phyloP scores from a whole-genome alignment of 1,140 invertebrate genomes.

The Marisa cornuarietis region DNA sequence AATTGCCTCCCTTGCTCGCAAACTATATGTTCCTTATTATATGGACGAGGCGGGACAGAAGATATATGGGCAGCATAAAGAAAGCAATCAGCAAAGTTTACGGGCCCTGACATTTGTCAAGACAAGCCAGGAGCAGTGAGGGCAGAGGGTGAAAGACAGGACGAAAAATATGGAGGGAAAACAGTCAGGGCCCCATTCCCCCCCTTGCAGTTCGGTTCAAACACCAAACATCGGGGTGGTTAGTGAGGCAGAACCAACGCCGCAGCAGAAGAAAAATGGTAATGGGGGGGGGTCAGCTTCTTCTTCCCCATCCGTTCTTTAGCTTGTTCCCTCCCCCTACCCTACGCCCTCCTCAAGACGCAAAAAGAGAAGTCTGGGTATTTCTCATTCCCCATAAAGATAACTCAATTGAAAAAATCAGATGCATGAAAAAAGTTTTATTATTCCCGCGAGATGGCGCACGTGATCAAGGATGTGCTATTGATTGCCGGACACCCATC shows the following conservation, averaged over 20 bases:
- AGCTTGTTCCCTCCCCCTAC: too few species aligned
- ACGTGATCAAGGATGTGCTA: conserved; percentile 22
- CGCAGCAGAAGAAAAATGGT: too few species aligned
- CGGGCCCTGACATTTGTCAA: conserved; percentile 23
- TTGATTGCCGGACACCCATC: conserved; percentile 27
- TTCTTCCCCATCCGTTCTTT: too few species aligned
- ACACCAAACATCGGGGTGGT: too few species aligned
- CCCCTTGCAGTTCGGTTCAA: too few species aligned
- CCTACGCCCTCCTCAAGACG: neutral
- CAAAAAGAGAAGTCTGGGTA: conserved; percentile 20
- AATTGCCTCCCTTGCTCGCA: conserved; percentile 22
- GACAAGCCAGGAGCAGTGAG: neutral
- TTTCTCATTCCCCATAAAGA: conserved; percentile 27
- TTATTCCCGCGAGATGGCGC: conserved; percentile 24
- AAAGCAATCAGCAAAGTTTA: conserved; percentile 29
- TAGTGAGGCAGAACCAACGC: too few species aligned
- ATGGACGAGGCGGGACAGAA: conserved; percentile 19
- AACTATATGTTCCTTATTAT: conserved; percentile 34
- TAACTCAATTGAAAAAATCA: conserved; percentile 29
- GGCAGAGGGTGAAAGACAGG: too few species aligned
- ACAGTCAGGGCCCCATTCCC: too few species aligned
- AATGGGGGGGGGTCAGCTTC: too few species aligned
- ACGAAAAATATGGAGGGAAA: too few species aligned
- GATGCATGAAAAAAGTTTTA: conserved; percentile 30
- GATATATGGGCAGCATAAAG: conserved; percentile 27